These are phyloP conservation scores for Tiliacea citrago DNA, from an alignment of 2,888 invertebrate genomes.

Conservation along the genomic window DNA sequence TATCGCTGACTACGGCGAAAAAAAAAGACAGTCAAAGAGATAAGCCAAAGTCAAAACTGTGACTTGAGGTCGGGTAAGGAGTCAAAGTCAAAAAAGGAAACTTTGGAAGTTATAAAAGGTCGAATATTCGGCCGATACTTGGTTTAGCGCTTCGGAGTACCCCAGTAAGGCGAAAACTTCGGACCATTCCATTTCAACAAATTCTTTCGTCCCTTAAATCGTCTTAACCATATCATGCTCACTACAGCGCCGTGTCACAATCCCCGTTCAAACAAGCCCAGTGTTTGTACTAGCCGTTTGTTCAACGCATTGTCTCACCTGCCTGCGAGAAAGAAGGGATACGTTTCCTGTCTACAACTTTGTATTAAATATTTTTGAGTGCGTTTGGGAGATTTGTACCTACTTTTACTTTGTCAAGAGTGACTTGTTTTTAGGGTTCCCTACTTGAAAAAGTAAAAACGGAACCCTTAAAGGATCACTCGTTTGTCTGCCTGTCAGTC, in stretches of 20 bases:
- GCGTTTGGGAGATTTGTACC: neutral
- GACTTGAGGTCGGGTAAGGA: too few species aligned
- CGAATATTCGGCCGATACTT: too few species aligned
- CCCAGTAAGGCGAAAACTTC: too few species aligned
- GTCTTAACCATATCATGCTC: constrained; percentile 44
- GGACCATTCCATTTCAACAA: constrained; percentile 7
- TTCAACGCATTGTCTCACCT: constrained; percentile 64
- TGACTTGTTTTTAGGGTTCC: neutral
- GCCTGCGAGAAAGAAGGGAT: constrained; percentile 38
- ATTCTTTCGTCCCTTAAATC: constrained; percentile 37
- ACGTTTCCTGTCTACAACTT: constrained; percentile 44
- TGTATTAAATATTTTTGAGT: constrained; percentile 21
- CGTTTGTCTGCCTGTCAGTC: too few species aligned
- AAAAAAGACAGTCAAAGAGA: too few species aligned
- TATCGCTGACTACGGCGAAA: too few species aligned
- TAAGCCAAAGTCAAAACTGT: too few species aligned
- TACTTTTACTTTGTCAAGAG: neutral
- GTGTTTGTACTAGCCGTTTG: constrained; percentile 60
- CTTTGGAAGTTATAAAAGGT: too few species aligned
- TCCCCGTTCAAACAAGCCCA: constrained; percentile 49
- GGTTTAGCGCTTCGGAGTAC: too few species aligned
- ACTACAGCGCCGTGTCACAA: constrained; percentile 49
- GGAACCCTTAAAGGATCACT: too few species aligned
- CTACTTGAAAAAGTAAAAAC: too few species aligned
- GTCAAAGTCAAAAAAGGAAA: too few species aligned